These are phyloP conservation scores for Bergia puertoricense DNA, from an alignment of 92 coral and sea anemone species.

Conservation along the genomic window DNA sequence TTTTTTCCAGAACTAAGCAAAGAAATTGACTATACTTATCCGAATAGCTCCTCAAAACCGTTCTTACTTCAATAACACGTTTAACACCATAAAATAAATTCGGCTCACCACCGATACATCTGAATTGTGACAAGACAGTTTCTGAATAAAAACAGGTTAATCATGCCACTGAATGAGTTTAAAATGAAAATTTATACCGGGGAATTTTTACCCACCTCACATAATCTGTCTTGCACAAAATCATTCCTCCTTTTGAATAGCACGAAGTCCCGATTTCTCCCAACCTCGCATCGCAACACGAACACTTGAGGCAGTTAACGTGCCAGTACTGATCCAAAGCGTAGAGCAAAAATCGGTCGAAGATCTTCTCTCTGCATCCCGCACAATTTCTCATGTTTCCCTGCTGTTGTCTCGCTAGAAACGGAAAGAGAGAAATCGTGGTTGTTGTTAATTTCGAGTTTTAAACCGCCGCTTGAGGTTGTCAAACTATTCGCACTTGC, in stretches of 20 bases:
- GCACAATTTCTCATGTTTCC: conserved; percentile 81
- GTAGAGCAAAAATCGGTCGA: conserved; percentile 88
- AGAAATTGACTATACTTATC: conserved; percentile 15
- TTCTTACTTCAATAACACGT: conserved; percentile 14
- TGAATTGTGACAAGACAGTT: neutral
- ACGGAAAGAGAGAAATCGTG: conserved; percentile 37
- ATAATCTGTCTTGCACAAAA: conserved; percentile 92
- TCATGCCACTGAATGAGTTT: neutral
- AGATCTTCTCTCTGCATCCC: conserved; percentile 91
- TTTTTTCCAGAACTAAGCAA: conserved; percentile 15
- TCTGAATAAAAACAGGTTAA: neutral
- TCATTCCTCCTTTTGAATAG: conserved; percentile 96
- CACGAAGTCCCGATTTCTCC: conserved; percentile 98
- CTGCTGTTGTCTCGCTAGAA: conserved; percentile 73
- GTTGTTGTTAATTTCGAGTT: neutral
- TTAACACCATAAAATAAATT: conserved; percentile 13
- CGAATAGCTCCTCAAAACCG: neutral
- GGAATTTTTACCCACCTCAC: conserved; percentile 72
- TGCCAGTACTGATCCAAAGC: conserved; percentile 99
- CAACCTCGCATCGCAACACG: conserved; percentile 92
- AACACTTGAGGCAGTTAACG: conserved; percentile 90
- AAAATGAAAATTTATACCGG: conserved; percentile 10
- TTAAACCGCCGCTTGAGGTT: conserved; percentile 5
- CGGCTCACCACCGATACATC: conserved; percentile 20
- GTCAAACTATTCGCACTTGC: neutral